Conservation (phyloP, 2,888 invertebrate genomes). For the Meteorus colon region DNA sequence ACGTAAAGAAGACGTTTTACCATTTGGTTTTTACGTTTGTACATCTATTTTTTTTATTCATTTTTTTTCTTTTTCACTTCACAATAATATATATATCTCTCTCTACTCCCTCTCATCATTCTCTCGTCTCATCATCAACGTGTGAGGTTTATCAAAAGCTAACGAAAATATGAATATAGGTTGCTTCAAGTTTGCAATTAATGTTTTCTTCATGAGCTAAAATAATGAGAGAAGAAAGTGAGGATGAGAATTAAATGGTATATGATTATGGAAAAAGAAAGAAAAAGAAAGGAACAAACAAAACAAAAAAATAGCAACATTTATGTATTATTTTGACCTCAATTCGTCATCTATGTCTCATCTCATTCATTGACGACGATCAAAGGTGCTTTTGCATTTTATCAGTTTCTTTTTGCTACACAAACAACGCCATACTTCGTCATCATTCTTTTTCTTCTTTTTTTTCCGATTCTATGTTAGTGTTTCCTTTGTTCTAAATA, state of each 20-base stretch:
- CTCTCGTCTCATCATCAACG: constrained; percentile 4
- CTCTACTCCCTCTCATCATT: not conserved
- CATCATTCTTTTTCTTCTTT: not conserved
- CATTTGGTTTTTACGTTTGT: not conserved
- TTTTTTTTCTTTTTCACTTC: not conserved
- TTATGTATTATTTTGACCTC: constrained; percentile 28
- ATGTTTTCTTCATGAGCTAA: constrained; percentile 1
- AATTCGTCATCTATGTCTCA: constrained; percentile 25
- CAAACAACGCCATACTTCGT: not conserved
- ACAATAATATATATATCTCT: not conserved
- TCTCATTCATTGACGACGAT: constrained; percentile 2
- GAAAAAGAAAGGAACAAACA: not conserved
- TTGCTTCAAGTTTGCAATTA: constrained; percentile 13
- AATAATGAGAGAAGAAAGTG: not conserved
- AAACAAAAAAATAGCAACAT: not conserved
- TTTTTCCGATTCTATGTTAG: not conserved
- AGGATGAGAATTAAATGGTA: not conserved
- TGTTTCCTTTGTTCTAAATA: constrained; percentile 28
- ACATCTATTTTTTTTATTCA: constrained; percentile 2
- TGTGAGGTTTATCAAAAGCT: constrained; percentile 14
- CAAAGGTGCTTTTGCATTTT: constrained; percentile 10
- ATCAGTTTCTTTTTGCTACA: constrained; percentile 10
- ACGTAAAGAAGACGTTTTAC: constrained; percentile 8
- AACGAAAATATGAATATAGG: constrained; percentile 7
- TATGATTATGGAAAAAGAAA: not conserved